Base-by-base conservation (phyloP, 2,888 invertebrate genomes). In the Stenodema calcarata region DNA sequence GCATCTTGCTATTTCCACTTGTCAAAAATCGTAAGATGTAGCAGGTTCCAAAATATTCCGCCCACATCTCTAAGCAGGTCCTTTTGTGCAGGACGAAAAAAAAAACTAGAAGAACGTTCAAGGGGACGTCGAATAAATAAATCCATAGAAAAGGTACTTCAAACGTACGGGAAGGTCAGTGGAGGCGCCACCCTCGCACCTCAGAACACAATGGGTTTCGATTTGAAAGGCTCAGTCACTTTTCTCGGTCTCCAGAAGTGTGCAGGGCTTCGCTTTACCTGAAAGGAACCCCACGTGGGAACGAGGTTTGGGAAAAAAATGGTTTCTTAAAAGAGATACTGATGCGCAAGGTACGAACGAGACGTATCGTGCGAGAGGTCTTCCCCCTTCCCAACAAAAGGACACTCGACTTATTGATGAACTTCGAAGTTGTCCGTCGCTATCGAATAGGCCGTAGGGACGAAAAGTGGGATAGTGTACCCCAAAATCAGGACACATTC, bases 401-500 rank as follows among this genome's bases (percentile, higher is more conserved):
- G 73, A 30, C 73, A 28, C 73, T 41, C 73, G 73, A 75, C 73
- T 75, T 75, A 75, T 75, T 75, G 73, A 75, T 75, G 73, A 75
- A 75, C 35, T 75, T 18, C 35, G 35, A 41, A 75, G 54, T 62
- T 54, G 16, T 54, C 54, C 62, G 23, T 23, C 62, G 62, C 62
- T 23, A 9, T 27, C 62, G 0, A 6, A 62, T 11, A 27, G 27
- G 62, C 62, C 62, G 4, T 23, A 62, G 23, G 23, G 4, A 0
- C 23, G 9, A 23, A 18, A 18, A 54, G 54, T 18, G 2, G 54
- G 54, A 11, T 54, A 18, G 16, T 9, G 35, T 35, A 35, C 35
- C 35, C 2, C 4, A 7, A 4, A 7, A 35, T 4, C 35, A 35
- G 35, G 35, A 7, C 4, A 35, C 2, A 35, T 35, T 4, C 35